Evolutionary conservation across 2,888 invertebrate species (phyloP).

Genomic region (Cantharis lateralis): DNA sequence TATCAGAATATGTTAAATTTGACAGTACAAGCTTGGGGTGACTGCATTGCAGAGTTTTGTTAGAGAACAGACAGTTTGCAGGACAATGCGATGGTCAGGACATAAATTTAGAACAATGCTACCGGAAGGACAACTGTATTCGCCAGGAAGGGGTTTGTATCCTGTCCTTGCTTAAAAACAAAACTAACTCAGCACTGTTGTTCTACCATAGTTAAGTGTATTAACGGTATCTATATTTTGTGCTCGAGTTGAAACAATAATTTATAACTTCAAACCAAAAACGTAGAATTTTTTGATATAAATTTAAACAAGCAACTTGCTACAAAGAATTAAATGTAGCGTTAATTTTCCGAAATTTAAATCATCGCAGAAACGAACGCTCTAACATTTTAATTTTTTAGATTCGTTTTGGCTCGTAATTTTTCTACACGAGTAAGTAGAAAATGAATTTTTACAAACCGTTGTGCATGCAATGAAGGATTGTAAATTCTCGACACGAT

Average conservation of each 20-base stretch:
- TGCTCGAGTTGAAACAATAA: background rate
- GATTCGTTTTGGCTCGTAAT: slow-evolving; percentile 4
- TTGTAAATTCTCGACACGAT: slow-evolving; percentile 35
- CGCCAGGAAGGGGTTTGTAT: slow-evolving; percentile 51
- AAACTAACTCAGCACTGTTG: slow-evolving; percentile 39
- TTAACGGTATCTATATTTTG: slow-evolving; percentile 7
- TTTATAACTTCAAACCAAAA: background rate
- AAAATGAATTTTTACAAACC: slow-evolving; percentile 36
- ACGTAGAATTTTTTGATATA: background rate
- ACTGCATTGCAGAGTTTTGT: slow-evolving; percentile 52
- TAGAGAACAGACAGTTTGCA: slow-evolving; percentile 49
- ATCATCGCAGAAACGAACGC: background rate
- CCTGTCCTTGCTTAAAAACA: slow-evolving; percentile 46
- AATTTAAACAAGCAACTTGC: background rate
- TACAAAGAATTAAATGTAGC: background rate
- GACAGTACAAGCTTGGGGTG: slow-evolving; percentile 35
- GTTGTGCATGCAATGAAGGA: slow-evolving; percentile 31
- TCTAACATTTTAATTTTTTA: background rate
- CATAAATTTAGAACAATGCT: slow-evolving; percentile 54
- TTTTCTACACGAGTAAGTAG: slow-evolving; percentile 21
- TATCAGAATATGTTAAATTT: background rate
- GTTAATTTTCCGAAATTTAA: background rate
- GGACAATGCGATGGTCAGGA: slow-evolving; percentile 52
- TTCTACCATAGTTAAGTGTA: slow-evolving; percentile 17
- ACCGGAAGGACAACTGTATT: slow-evolving; percentile 51